Evolutionary conservation across 1,140 invertebrate species (phyloP).

Genomic region (Cotesia vestalis): DNA sequence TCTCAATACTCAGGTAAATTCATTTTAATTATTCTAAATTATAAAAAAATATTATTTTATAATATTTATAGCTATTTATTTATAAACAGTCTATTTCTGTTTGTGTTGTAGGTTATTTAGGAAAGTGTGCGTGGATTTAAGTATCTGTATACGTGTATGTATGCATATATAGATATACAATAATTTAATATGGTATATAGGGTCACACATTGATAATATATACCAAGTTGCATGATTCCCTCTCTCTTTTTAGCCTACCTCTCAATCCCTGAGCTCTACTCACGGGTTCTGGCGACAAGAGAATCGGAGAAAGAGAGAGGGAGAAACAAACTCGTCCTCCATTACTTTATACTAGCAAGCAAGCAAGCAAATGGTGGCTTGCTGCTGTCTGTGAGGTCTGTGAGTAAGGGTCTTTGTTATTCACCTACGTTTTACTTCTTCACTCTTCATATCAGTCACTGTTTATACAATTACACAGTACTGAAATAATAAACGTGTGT

Average conservation of each 20-base stretch:
- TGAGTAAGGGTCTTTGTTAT: slow-evolving; percentile 49
- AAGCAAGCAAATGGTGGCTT: slow-evolving; percentile 59
- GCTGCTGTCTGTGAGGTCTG: slow-evolving; percentile 37
- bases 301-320: slow-evolving; percentile 42
- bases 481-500: too few species aligned
- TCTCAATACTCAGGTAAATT: too few species aligned
- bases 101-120: not conserved
- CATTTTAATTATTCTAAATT: too few species aligned
- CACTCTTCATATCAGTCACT: not conserved
- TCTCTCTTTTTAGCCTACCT: not conserved
- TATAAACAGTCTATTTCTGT: not conserved
- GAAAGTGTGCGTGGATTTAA: not conserved
- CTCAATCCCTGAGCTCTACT: slow-evolving; percentile 3
- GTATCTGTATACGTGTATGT: too few species aligned
- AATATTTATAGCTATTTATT: not conserved
- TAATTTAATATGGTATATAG: too few species aligned
- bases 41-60: not conserved
- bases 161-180: too few species aligned
- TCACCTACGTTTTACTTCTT: slow-evolving; percentile 26
- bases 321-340: slow-evolving; percentile 54
- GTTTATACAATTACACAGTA: not conserved
- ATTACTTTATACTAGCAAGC: slow-evolving; percentile 50
- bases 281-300: slow-evolving; percentile 36
- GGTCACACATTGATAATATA: too few species aligned
- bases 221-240: not conserved